Evolutionary conservation across 2,797 vertebrate species (phyloP).

Genomic region (Galago senegalensis): DNA sequence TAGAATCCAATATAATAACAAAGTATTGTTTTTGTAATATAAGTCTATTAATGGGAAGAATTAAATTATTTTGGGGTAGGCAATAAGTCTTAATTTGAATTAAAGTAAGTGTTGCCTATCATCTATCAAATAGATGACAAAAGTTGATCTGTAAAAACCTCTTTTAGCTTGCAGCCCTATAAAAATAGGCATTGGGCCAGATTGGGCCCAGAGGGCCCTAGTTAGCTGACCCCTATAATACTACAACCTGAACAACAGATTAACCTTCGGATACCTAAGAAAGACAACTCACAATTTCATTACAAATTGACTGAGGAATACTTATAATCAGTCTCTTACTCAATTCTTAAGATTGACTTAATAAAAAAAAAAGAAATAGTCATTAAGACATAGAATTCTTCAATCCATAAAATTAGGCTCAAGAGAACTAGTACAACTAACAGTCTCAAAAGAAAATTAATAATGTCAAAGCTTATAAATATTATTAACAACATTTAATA

Average conservation of each 20-base stretch:
- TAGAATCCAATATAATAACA: not conserved
- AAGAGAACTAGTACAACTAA: not conserved
- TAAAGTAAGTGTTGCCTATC: not conserved
- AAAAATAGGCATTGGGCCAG: not conserved
- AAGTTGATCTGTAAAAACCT: not conserved
- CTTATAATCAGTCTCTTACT: not conserved
- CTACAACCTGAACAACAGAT: not conserved
- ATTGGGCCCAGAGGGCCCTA: not conserved
- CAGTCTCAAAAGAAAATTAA: slow-evolving; percentile 51
- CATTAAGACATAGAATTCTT: slow-evolving; percentile 13
- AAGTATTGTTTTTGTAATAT: not conserved
- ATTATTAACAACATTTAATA: not conserved
- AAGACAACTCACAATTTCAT: not conserved
- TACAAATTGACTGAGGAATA: not conserved
- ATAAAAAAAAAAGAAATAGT: not conserved
- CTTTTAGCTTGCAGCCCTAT: not conserved
- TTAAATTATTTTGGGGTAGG: not conserved
- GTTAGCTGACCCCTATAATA: not conserved
- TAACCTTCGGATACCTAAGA: not conserved
- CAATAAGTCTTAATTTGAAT: not conserved
- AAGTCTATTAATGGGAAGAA: not conserved
- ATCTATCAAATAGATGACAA: not conserved
- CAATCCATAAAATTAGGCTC: not conserved
- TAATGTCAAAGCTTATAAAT: not conserved
- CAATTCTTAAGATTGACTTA: not conserved